phyloP scores from a whole-genome alignment of 2,797 vertebrate species.

The Lophius americanus region DNA sequence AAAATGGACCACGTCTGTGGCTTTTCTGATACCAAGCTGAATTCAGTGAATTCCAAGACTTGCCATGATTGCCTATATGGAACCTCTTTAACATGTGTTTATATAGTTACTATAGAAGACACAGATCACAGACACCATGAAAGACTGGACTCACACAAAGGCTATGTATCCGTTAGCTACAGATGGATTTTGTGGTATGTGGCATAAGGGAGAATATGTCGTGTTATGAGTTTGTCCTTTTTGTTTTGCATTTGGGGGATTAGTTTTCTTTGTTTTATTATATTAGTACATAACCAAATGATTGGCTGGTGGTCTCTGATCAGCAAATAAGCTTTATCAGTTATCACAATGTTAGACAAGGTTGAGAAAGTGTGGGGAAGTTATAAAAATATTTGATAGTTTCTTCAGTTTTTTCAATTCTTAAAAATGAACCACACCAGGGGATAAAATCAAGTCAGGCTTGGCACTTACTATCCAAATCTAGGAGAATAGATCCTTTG shows the following conservation, averaged over 20 bases:
- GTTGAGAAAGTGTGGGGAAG: conserved; percentile 1
- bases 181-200: conserved; percentile 65
- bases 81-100: conserved; percentile 65
- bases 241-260: conserved; percentile 51
- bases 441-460: neutral
- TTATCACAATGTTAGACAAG: conserved; percentile 19
- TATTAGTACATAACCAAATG: conserved; percentile 63
- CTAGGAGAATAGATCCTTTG: conserved; percentile 1
- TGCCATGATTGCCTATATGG: conserved; percentile 74
- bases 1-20: conserved; percentile 44
- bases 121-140: conserved; percentile 36
- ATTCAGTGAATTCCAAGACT: conserved; percentile 96
- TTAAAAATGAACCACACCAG: neutral
- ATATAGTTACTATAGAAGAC: conserved; percentile 33
- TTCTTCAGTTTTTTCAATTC: conserved; percentile 12
- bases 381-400: conserved; percentile 1
- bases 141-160: conserved; percentile 57
- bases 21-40: conserved; percentile 79
- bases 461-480: conserved; percentile 7
- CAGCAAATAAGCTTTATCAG: conserved; percentile 65
- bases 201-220: conserved; percentile 53
- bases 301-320: conserved; percentile 38
- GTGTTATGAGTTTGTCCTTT: conserved; percentile 49
- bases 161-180: conserved; percentile 63
- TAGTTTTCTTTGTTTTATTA: conserved; percentile 62